Base-by-base conservation (phyloP, 2,113 vertebrate genomes). In the Mesitornis unicolor region DNA sequence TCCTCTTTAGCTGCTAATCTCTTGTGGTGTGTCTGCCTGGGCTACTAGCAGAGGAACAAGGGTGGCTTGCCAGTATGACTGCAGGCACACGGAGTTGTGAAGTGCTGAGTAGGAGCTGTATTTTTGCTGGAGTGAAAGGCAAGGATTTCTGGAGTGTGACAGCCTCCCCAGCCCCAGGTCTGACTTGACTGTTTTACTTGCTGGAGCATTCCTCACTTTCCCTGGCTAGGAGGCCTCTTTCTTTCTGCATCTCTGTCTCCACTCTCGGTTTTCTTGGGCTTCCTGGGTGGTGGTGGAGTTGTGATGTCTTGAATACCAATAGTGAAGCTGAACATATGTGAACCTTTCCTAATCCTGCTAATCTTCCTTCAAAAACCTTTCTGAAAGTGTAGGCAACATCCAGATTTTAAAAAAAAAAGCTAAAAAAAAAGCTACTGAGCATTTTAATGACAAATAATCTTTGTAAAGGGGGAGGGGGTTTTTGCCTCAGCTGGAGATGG, bases 321-420 rank as follows among this genome's bases (percentile, higher is more conserved):
- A 98, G 98, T 99, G 98, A 99, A 98, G 98, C 98, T 97, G 98
- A 99, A 99, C 99, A 99, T 99, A 99, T 99, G 99, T 98, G 99
- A 99, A 98, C 98, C 98, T 98, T 98, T 98, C 97, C 98, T 99
- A 99, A 99, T 99, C 99, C 99, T 98, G 98, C 98, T 99, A 99
- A 99, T 99, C 99, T 99, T 97, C 97, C 98, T 99, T 98, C 98
- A 99, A 98, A 98, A 98, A 98, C 97, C 97, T 98, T 98, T 98
- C 98, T 98, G 97, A 97, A 98, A 98, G 98, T 98, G 97, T 96
- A 99, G 98, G 98, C 98, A 98, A 98, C 98, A 98, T 98, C 98
- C 98, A 98, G 98, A 98, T 98, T 98, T 96, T 71, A 89, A 97
- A 95, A 87, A 93, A 64, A 9, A 83, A 75, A 87, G 56, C 13